Conservation (phyloP, 2,113 vertebrate genomes). For the Coracopsis vasa region DNA sequence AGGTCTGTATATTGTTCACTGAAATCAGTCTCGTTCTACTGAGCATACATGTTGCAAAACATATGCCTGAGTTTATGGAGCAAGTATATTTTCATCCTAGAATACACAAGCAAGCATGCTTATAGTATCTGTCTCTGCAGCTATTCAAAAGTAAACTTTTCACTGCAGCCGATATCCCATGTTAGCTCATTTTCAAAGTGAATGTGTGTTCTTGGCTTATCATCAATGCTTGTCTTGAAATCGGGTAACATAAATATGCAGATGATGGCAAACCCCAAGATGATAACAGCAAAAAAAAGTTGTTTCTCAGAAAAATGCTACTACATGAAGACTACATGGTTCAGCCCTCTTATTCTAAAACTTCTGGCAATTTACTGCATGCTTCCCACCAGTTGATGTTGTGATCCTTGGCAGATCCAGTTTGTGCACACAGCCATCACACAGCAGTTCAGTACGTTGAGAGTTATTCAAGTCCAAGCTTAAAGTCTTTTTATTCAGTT, state of each 20-base stretch:
- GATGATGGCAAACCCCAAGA: neutral
- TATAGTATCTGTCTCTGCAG: neutral
- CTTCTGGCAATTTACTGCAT: neutral
- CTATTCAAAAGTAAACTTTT: neutral
- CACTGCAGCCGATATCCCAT: neutral
- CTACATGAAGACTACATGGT: neutral
- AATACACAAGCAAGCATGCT: neutral
- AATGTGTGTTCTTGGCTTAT: neutral
- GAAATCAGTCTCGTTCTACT: neutral
- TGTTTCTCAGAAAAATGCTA: neutral
- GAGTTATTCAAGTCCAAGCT: neutral
- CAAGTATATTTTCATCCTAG: neutral
- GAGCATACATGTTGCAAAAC: neutral
- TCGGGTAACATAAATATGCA: neutral
- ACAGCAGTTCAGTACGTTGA: rapidly evolving
- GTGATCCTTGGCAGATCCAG: neutral
- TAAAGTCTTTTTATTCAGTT: neutral
- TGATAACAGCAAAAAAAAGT: neutral
- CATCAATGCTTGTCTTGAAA: neutral
- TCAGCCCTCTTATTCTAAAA: neutral
- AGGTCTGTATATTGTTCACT: neutral
- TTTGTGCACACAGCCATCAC: neutral
- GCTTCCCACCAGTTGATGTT: neutral
- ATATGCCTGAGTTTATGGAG: neutral
- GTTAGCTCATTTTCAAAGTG: neutral